Evolutionary conservation across 2,797 vertebrate genomes (phyloP).

Genomic region (Coracias cyanogaster): DNA sequence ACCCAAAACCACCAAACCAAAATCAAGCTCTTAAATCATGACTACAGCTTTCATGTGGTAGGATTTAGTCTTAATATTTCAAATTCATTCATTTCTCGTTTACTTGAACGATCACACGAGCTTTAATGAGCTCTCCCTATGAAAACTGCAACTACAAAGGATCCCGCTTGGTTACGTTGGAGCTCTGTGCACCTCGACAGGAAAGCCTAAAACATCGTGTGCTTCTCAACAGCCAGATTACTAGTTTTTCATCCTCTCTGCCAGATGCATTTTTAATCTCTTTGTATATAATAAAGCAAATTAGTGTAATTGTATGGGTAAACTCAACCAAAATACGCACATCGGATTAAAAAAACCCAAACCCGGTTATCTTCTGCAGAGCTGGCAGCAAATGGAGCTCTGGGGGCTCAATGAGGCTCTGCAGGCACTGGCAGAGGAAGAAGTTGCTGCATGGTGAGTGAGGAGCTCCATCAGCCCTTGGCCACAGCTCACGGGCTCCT

Average conservation of each 20-base stretch:
- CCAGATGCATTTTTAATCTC: conserved; percentile 17
- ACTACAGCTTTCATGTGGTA: conserved; percentile 7
- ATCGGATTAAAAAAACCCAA: neutral
- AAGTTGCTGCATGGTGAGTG: fast-evolving
- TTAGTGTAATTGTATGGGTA: neutral
- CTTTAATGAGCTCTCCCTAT: conserved; percentile 51
- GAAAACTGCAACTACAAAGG: conserved; percentile 50
- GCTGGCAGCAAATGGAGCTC: neutral
- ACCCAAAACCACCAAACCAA: neutral
- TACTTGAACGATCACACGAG: neutral
- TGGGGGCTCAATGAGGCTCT: neutral
- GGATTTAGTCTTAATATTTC: conserved; percentile 28
- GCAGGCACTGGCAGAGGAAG: neutral
- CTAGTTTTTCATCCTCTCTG: conserved; percentile 6
- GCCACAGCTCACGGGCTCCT: neutral
- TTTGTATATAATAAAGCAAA: neutral
- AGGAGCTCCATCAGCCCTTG: neutral
- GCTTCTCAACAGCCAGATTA: neutral
- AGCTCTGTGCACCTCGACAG: neutral
- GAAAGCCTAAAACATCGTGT: neutral
- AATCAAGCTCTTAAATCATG: conserved; percentile 46
- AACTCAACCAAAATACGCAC: neutral
- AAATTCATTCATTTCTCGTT: conserved; percentile 55
- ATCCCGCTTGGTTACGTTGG: neutral
- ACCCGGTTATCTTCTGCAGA: neutral